Percentiles rank a stretch among this genome's conserved stretches.
Evolutionary conservation across 37 sponge, comb jelly and placozoan genomes (phyloP).

Genomic region (Axinella damicornis): DNA sequence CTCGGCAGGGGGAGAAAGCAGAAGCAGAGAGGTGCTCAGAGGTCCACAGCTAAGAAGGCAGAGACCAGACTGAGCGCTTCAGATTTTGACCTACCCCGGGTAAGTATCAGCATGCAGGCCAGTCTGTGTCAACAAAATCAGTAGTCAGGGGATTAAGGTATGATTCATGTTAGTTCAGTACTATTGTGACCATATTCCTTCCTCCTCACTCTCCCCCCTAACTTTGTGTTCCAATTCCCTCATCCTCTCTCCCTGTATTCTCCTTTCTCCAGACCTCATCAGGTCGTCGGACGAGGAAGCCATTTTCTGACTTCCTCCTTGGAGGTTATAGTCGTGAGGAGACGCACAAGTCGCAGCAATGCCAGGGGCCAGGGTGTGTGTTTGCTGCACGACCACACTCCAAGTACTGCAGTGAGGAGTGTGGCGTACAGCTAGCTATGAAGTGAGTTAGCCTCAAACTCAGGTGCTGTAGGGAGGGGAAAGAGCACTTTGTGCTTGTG

Average conservation of each 20-base stretch:
- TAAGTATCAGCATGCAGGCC: too few relatives aligned
- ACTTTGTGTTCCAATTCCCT: too few relatives aligned
- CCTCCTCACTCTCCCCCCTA: too few relatives aligned
- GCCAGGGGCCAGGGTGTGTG: slow-evolving; percentile 88
- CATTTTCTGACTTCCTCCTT: not conserved
- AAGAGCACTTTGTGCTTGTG: too few relatives aligned
- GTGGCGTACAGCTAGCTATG: slow-evolving; percentile 90
- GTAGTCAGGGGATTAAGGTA: too few relatives aligned
- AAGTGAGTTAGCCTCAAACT: slow-evolving; percentile 48
- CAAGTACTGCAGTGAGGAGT: slow-evolving; percentile 96
- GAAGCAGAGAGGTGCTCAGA: too few relatives aligned
- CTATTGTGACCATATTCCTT: too few relatives aligned
- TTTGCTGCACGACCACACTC: slow-evolving; percentile 85
- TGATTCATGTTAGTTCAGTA: too few relatives aligned
- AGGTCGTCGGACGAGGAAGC: not conserved
- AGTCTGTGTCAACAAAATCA: too few relatives aligned
- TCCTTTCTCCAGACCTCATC: not conserved
- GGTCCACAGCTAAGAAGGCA: not conserved
- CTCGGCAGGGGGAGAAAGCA: not conserved
- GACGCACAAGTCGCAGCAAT: slow-evolving; percentile 65
- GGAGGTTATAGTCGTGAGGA: not conserved
- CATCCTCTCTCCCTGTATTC: not conserved
- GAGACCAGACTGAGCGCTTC: slow-evolving; percentile 9
- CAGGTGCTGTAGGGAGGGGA: too few relatives aligned
- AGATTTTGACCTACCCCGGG: slow-evolving; percentile 11